Evolutionary conservation across 2,113 vertebrate genomes (phyloP), one percentile per base, ranked within the genome.

Genomic region (Kryptolebias marmoratus): DNA sequence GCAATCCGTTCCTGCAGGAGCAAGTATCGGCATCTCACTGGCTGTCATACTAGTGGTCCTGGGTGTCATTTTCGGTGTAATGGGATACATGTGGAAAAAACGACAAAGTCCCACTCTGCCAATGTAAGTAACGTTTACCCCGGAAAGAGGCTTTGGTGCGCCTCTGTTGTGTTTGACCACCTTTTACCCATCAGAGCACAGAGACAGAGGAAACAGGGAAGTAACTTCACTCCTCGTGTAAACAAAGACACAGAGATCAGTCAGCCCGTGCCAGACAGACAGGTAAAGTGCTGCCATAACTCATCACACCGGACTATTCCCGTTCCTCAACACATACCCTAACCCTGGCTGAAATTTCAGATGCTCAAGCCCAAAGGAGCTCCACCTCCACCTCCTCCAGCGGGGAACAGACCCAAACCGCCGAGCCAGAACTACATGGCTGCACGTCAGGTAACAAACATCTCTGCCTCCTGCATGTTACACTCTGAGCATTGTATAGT

Each of bases 371-470:
- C 81, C 68, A 80, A 50, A 89, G 77, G 55, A 82, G 28, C 84
- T 39, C 90, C 92, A 1, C 91, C 93, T 57, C 90, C 92, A 2
- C 93, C 89, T 4, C 91, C 91, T 30, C 59, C 88, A 27, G 80
- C 74, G 0, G 85, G 80, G 28, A 85, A 74, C 66, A 68, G 55
- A 62, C 68, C 87, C 0, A 85, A 87, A 70, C 84, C 84, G 0
- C 54, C 57, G 2, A 1, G 13, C 12, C 65, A 68, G 22, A 89
- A 77, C 77, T 91, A 88, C 81, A 60, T 8, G 0, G 76, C 64
- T 62, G 92, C 86, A 16, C 87, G 90, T 2, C 86, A 93, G 94
- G 94, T 94, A 89, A 75, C 1, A 2, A 8, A 1, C 1, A 15
- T 28, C 9, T 14, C 27, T 31, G n/a, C 4, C 39, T 27, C 7